Conservation (phyloP, 2,113 vertebrate species). For the Procavia capensis region DNA sequence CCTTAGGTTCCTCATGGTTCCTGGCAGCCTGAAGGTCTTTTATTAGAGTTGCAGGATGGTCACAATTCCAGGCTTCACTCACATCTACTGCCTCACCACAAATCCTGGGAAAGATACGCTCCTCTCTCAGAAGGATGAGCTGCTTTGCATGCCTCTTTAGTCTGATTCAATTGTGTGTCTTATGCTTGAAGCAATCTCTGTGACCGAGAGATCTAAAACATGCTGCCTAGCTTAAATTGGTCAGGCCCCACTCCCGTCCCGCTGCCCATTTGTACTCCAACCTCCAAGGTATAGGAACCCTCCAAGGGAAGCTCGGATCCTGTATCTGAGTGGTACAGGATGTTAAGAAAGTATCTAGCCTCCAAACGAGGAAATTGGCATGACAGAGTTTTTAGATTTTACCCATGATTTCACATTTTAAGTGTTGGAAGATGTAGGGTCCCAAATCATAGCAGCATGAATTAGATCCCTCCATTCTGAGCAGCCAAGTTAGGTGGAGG, state of each 20-base stretch:
- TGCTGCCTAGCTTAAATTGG: not conserved
- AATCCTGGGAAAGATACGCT: not conserved
- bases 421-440: not conserved
- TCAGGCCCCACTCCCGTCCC: not conserved
- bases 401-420: slow-evolving; percentile 3
- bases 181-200: not conserved
- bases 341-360: not conserved
- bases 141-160: not conserved
- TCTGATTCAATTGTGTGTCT: not conserved
- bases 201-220: not conserved
- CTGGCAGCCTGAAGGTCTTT: not conserved
- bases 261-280: not conserved
- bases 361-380: not conserved
- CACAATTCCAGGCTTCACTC: not conserved
- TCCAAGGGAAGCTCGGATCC: not conserved
- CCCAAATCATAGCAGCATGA: not conserved
- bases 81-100: not conserved
- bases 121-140: not conserved
- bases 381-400: not conserved
- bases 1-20: not conserved
- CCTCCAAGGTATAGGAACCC: not conserved
- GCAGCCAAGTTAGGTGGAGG: slow-evolving; percentile 1
- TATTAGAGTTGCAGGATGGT: not conserved
- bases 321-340: not conserved
- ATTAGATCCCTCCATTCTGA: not conserved